Evolutionary conservation across 2,888 invertebrate genomes (phyloP).

Genomic region (Drosophila mulleri): DNA sequence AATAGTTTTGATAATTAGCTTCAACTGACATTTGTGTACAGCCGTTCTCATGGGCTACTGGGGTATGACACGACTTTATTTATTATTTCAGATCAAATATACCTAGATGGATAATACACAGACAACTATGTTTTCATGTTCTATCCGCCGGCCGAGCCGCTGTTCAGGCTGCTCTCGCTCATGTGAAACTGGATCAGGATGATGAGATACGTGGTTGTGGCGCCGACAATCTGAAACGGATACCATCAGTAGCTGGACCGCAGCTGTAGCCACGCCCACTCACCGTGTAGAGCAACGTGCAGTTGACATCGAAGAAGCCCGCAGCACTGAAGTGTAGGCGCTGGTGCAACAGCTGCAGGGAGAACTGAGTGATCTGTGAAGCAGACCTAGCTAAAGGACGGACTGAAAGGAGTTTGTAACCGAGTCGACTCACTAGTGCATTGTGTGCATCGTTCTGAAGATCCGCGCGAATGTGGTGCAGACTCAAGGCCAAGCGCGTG

Average conservation of each 20-base stretch:
- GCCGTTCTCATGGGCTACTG: constrained; percentile 29
- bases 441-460: constrained; percentile 84
- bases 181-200: constrained; percentile 85
- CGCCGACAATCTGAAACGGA: constrained; percentile 84
- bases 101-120: background rate
- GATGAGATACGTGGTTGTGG: constrained; percentile 85
- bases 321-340: constrained; percentile 85
- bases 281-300: constrained; percentile 85
- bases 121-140: background rate
- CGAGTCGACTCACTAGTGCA: constrained; percentile 79
- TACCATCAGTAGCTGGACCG: background rate
- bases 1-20: constrained; percentile 27
- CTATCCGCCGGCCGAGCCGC: constrained; percentile 4
- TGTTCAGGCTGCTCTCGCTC: constrained; percentile 63
- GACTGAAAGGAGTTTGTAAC: no score
- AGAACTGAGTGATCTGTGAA: constrained; percentile 85
- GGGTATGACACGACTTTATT: constrained; percentile 2
- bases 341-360: constrained; percentile 86
- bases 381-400: background rate
- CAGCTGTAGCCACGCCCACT: constrained; percentile 15
- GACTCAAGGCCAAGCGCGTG: constrained; percentile 82
- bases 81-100: background rate
- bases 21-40: constrained; percentile 12
- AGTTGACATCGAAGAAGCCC: constrained; percentile 86
- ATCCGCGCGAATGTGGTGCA: constrained; percentile 85